Evolutionary conservation across 2,797 vertebrate species (phyloP).

Genomic region (Phoxinus dragarum): DNA sequence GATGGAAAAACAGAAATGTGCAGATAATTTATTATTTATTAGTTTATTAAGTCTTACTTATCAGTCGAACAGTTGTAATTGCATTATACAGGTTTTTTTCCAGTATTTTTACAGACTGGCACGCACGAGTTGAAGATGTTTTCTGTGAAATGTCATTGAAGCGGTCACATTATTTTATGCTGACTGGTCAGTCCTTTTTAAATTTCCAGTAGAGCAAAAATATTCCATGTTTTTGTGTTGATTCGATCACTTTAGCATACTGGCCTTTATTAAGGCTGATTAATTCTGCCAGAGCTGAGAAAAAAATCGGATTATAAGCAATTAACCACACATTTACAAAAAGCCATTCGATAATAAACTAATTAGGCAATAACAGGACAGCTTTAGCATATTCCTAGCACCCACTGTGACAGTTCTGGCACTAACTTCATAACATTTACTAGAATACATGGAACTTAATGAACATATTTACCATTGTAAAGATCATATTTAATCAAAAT

Average conservation of each 20-base stretch:
- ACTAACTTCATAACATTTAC: neutral
- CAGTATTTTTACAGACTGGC: neutral
- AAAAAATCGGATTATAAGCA: conserved; percentile 18
- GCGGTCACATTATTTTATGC: neutral
- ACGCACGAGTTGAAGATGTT: neutral
- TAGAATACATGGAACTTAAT: neutral
- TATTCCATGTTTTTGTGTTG: neutral
- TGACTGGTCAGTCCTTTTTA: neutral
- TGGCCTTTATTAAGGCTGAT: neutral
- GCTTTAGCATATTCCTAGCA: neutral
- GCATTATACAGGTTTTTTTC: neutral
- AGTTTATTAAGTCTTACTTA: neutral
- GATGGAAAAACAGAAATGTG: neutral
- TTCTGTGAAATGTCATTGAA: neutral
- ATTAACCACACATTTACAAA: conserved; percentile 25
- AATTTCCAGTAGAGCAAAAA: neutral
- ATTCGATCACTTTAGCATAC: neutral
- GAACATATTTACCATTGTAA: neutral
- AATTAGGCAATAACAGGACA: conserved; percentile 6
- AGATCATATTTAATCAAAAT: neutral
- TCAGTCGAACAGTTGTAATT: neutral
- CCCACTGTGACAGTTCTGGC: conserved; percentile 2
- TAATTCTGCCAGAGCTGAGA: conserved; percentile 11
- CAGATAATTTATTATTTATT: neutral
- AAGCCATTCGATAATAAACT: conserved; percentile 5